These are phyloP conservation scores for Rhyacophila brunnea DNA, from an alignment of 1,140 invertebrate species.

Conservation along the genomic window DNA sequence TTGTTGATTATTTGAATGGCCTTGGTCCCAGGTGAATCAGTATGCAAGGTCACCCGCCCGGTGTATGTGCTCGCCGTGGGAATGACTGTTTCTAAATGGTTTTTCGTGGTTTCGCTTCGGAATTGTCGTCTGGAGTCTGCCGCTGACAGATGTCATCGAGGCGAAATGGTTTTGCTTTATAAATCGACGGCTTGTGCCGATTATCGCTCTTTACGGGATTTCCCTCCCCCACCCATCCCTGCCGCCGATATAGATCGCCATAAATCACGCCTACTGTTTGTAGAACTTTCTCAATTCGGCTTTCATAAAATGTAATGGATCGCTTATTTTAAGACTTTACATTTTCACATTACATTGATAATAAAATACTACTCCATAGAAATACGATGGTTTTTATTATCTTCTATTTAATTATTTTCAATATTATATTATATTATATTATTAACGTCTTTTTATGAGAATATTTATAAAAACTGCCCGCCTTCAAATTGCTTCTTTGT, in stretches of 20 bases:
- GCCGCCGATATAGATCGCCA: slow-evolving; percentile 32
- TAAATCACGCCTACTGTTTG: slow-evolving; percentile 32
- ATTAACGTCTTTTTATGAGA: too few relatives aligned
- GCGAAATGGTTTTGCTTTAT: slow-evolving; percentile 26
- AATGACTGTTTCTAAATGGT: slow-evolving; percentile 7
- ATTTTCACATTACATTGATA: too few relatives aligned
- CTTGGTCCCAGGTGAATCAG: too few relatives aligned
- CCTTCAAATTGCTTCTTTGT: too few relatives aligned
- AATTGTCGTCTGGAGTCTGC: slow-evolving; percentile 11
- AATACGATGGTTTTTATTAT: too few relatives aligned
- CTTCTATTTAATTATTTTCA: too few relatives aligned
- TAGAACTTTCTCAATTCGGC: slow-evolving; percentile 23
- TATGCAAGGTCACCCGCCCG: too few relatives aligned
- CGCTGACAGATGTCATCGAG: slow-evolving; percentile 26
- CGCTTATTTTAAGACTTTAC: slow-evolving; percentile 2
- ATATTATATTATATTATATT: too few relatives aligned
- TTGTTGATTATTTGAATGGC: too few relatives aligned
- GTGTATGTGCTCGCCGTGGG: background rate
- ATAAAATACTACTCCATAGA: too few relatives aligned
- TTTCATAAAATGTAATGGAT: slow-evolving; percentile 28
- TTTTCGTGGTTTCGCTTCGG: slow-evolving; percentile 6
- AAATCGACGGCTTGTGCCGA: slow-evolving; percentile 26
- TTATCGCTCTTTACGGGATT: slow-evolving; percentile 30
- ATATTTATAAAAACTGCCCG: too few relatives aligned
- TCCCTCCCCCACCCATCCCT: slow-evolving; percentile 1